phyloP scores from a whole-genome alignment of 2,113 vertebrate species.

The Todiramphus chloris region DNA sequence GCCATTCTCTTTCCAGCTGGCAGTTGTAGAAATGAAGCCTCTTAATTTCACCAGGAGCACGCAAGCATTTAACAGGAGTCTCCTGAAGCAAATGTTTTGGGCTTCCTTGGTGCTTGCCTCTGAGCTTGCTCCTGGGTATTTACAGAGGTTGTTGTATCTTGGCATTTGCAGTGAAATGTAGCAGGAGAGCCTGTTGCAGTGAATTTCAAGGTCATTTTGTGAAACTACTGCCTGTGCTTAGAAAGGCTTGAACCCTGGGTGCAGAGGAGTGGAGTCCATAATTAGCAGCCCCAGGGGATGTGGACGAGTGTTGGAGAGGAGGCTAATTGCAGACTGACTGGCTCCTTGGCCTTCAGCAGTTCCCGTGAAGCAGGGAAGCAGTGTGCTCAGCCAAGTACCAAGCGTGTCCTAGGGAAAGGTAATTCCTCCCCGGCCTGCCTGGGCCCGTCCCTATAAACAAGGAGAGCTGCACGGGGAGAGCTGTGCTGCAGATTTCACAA shows the following conservation, averaged over 20 bases:
- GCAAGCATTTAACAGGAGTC: background rate
- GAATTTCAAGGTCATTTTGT: slow-evolving; percentile 23
- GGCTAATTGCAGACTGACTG: slow-evolving; percentile 64
- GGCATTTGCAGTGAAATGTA: background rate
- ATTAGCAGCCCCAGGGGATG: slow-evolving; percentile 26
- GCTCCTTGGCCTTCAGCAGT: slow-evolving; percentile 65
- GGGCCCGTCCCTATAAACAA: slow-evolving; percentile 60
- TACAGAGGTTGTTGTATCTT: background rate
- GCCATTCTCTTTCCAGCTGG: slow-evolving; percentile 2
- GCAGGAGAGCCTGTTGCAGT: background rate
- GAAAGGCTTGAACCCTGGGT: slow-evolving; percentile 4
- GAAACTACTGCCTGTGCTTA: background rate
- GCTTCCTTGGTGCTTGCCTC: background rate
- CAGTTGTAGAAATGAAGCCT: background rate
- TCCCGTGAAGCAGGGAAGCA: slow-evolving; percentile 27
- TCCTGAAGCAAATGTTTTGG: background rate
- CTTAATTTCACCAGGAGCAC: background rate
- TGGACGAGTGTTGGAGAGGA: background rate
- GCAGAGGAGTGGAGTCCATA: background rate
- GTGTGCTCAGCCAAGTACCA: slow-evolving; percentile 56
- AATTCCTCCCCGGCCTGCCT: slow-evolving; percentile 63
- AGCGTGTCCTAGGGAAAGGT: slow-evolving; percentile 69
- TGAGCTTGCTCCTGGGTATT: background rate
- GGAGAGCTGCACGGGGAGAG: background rate
- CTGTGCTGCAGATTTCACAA: background rate